Base-by-base conservation (phyloP, 2,888 invertebrate species). In the Drosophila trichaetosa region DNA sequence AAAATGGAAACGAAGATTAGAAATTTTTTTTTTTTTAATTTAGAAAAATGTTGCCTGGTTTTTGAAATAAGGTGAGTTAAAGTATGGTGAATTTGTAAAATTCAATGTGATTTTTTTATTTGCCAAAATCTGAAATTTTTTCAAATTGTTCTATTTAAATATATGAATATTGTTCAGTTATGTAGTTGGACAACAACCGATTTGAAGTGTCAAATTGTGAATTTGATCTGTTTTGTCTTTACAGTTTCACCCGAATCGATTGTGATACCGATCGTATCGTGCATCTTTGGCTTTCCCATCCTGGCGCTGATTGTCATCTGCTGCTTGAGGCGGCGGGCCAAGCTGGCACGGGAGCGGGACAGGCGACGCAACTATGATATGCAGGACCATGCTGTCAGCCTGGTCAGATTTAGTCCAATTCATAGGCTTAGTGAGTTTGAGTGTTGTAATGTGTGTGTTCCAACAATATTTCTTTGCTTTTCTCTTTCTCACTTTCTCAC, bases 241-340 rank as follows among this genome's bases (percentile, higher is more conserved):
- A 33, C 95, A 97, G 97, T 97, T 79, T 96, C 97, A 57, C 97
- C 97, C 60, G 97, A 97, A 93, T 97, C 97, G 63, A 96, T 97
- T 82, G 97, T 97, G 62, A 96, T 97, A 80, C 97, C 97, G 51
- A 97, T 97, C 83, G 96, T 97, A 59, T 97, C 97, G 65, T 97
- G 97, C 93, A 98, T 98, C 91, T 95, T 98, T 90, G 97, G 97
- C 69, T 98, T 98, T 91, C 98, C 98, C 46, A 94, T 98, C 79
- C 93, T 98, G 91, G 97, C 97, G 4, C 94, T 98, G 70, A 95
- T 97, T 79, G 96, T 98, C 77, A 97, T 98, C 90, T 98, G 97
- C 93, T 97, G 97, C 91, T 94, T 98, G 76, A 94, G 97, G 69
- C 94, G 97, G 87, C 94, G 97, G 87, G 97, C 97, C 4, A 97